Conservation (phyloP, 1,140 invertebrate genomes). For the Tenebrio molitor region DNA sequence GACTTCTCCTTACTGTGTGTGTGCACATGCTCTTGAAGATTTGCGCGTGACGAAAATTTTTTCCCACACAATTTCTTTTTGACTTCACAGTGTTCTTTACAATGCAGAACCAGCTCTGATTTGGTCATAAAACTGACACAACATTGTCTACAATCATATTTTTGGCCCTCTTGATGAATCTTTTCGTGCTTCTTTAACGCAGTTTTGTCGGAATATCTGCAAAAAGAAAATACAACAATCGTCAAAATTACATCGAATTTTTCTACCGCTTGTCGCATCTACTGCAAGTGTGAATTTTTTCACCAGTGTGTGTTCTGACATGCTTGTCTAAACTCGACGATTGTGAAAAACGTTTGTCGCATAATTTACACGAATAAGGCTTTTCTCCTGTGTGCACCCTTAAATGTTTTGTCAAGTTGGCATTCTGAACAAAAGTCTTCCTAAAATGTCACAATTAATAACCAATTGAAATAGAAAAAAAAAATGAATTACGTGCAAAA, state of each 20-base stretch:
- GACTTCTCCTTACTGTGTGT: conserved; percentile 78
- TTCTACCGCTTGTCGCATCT: no score
- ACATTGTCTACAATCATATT: conserved; percentile 48
- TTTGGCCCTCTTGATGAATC: conserved; percentile 47
- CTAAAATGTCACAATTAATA: conserved; percentile 27
- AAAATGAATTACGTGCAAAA: conserved; percentile 68
- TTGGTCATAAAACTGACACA: conserved; percentile 41
- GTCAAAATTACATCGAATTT: no score
- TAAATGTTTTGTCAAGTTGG: conserved; percentile 53
- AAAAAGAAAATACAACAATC: no score
- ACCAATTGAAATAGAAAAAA: not conserved
- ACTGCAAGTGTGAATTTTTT: not conserved
- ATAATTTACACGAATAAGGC: conserved; percentile 78
- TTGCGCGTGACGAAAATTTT: conserved; percentile 63
- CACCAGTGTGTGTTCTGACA: conserved; percentile 76
- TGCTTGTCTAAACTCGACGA: conserved; percentile 64
- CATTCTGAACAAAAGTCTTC: conserved; percentile 50
- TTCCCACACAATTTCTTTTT: conserved; percentile 70
- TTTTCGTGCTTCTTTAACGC: conserved; percentile 43
- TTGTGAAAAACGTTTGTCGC: conserved; percentile 70
- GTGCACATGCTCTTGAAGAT: conserved; percentile 70
- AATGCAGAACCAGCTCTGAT: conserved; percentile 66
- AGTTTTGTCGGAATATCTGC: conserved; percentile 35
- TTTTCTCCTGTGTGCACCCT: conserved; percentile 72
- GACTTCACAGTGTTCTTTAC: conserved; percentile 77